Conservation (phyloP, 1,140 invertebrate species). For the Neelides sp. region DNA sequence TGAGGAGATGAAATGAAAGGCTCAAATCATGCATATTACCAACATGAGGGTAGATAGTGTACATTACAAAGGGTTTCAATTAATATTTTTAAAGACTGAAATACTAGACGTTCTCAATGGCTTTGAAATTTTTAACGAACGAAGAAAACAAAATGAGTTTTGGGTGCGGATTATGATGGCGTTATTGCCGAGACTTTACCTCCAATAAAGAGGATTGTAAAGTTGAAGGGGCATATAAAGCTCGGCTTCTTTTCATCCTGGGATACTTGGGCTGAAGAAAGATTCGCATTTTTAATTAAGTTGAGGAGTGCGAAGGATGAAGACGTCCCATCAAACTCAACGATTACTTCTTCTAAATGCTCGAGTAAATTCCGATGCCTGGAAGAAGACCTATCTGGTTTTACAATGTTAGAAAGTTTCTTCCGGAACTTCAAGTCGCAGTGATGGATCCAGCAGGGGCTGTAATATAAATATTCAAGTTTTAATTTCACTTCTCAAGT, state of each 20-base stretch:
- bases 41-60: too few relatives aligned
- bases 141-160: too few relatives aligned
- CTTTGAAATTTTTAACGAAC: too few relatives aligned
- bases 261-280: background rate
- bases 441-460: slow-evolving; percentile 23
- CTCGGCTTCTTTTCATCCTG: too few relatives aligned
- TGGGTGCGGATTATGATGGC: too few relatives aligned
- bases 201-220: slow-evolving; percentile 16
- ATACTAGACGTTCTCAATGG: too few relatives aligned
- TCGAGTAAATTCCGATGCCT: background rate
- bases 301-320: slow-evolving; percentile 17
- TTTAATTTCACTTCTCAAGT: background rate
- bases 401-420: slow-evolving; percentile 20
- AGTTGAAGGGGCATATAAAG: slow-evolving; percentile 23
- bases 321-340: background rate
- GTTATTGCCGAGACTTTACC: slow-evolving; percentile 15
- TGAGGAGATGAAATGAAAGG: too few relatives aligned
- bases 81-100: too few relatives aligned
- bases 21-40: too few relatives aligned
- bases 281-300: slow-evolving; percentile 14
- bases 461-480: slow-evolving; percentile 9
- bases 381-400: slow-evolving; percentile 7
- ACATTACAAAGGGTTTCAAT: too few relatives aligned
- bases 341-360: background rate
- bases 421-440: slow-evolving; percentile 25